Base-by-base conservation (phyloP, 2,797 vertebrate genomes). In the Schizothorax lantsangensis region DNA sequence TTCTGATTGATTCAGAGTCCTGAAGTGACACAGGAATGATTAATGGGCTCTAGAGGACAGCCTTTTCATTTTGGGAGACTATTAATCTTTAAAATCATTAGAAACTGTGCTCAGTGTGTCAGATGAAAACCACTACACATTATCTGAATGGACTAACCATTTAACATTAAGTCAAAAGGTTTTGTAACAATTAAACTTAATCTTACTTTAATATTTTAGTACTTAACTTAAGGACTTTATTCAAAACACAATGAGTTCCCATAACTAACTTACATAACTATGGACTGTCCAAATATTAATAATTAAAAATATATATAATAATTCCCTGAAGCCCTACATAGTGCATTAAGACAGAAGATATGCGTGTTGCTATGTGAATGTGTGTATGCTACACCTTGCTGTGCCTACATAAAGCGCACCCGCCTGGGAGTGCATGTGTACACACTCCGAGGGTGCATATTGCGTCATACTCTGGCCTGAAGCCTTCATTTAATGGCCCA, bases 401-500 rank as follows among this genome's bases (percentile, higher is more conserved):
- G n/a, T 88, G 87, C 74, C 77, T 88, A 90, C 4, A 54, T 49
- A 64, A 69, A 83, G 38, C 40, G 64, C 30, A 7, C 78, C 68
- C 15, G 54, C 26, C 81, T 89, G 71, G 86, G 89, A 83, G 88
- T 85, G 88, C 81, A 82, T 43, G 84, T 83, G 91, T 93, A 95
- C 88, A 88, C 88, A 85, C 88, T 88, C 92, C 92, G 89, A 83
- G 90, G 92, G 92, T 86, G 88, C 91, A 93, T 90, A 95, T 95
- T 93, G 95, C 93, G 93, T 96, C 95, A 91, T 94, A 96, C 95
- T 95, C 96, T 97, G 96, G 97, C 97, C 97, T 98, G 97, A 96
- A 95, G 95, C 96, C 96, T 96, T 96, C 97, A 94, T 95, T 96
- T 96, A 97, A 94, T 82, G 96, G 96, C 95, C 94, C 97, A 98